Base-by-base conservation (phyloP, 2,888 invertebrate species). In the Parthenolecanium corni region DNA sequence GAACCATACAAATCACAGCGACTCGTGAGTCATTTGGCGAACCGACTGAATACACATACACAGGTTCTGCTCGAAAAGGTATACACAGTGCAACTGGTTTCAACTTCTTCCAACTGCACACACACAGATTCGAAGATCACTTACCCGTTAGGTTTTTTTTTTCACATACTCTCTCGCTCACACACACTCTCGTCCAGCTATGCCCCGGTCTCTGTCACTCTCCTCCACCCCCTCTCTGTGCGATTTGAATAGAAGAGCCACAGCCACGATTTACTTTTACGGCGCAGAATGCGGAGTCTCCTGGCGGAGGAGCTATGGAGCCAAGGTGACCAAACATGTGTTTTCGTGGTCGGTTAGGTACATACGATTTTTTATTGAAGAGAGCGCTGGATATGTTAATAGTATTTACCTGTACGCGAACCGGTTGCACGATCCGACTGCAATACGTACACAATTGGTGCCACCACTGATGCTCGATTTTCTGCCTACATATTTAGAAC, bases 241-340 rank as follows among this genome's bases (percentile, higher is more conserved):
- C n/a, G n/a, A n/a, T n/a, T n/a, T 38, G 44, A 61, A 49, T 36
- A 49, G 61, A 61, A 61, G 31, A 46, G 24, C n/a, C n/a, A n/a
- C n/a, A n/a, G n/a, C n/a, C n/a, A n/a, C n/a, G n/a, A n/a, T n/a
- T n/a, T n/a, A n/a, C n/a, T n/a, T n/a, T n/a, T n/a, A n/a, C n/a
- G n/a, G 49, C 9, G 54, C 58, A 52, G 36, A 25, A 25, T 16
- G 25, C 6, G 20, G 25, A 57, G 31, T 31, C 31, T 31, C 5
- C 9, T 31, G n/a, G n/a, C n/a, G n/a, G n/a, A n/a, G n/a, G n/a
- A n/a, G n/a, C n/a, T n/a, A n/a, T n/a, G 31, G 31, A 31, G 31
- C 25, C 61, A 61, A 49, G 61, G 61, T 61, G 51, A 61, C 47
- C 49, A 24, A 61, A 61, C 49, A 61, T 61, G 61, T 61, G 61